Conservation (phyloP, 2,797 vertebrate species). For the Synanceia verrucosa region DNA sequence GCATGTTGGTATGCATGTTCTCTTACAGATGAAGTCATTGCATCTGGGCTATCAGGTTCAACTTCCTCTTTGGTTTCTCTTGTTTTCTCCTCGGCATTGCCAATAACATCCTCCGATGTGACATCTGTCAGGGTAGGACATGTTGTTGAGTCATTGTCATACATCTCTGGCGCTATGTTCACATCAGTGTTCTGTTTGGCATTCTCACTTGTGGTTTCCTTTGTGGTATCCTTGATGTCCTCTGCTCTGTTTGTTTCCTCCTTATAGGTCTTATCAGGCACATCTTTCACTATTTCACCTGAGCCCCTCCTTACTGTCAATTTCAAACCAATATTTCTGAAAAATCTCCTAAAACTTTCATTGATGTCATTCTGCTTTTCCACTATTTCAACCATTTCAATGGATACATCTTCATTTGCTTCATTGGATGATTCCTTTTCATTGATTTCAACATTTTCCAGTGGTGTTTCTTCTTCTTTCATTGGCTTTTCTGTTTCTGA, state of each 20-base stretch:
- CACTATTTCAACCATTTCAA: conserved; percentile 76
- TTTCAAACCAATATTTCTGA: conserved; percentile 92
- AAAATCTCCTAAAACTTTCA: conserved; percentile 91
- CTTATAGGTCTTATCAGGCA: conserved; percentile 78
- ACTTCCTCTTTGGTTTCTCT: conserved; percentile 52
- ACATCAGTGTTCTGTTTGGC: conserved; percentile 60
- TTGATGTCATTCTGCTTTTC: conserved; percentile 82
- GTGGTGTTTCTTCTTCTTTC: conserved; percentile 58
- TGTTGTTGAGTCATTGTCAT: conserved; percentile 59
- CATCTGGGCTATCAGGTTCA: conserved; percentile 25
- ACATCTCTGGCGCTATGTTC: conserved; percentile 54
- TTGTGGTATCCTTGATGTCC: conserved; percentile 23
- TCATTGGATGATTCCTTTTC: conserved; percentile 62
- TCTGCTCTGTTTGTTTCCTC: conserved; percentile 59
- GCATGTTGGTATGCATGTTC: conserved; percentile 40
- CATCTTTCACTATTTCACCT: conserved; percentile 73
- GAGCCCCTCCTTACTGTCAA: conserved; percentile 91
- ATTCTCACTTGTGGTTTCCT: conserved; percentile 47
- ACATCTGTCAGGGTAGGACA: conserved; percentile 59
- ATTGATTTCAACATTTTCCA: conserved; percentile 64
- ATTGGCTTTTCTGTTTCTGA: conserved; percentile 69
- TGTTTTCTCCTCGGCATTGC: conserved; percentile 48
- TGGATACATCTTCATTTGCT: conserved; percentile 52
- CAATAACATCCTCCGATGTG: conserved; percentile 42
- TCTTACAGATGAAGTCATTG: conserved; percentile 54